Base-by-base conservation (phyloP, 1,140 invertebrate species). In the Trachymyrmex septentrionalis region DNA sequence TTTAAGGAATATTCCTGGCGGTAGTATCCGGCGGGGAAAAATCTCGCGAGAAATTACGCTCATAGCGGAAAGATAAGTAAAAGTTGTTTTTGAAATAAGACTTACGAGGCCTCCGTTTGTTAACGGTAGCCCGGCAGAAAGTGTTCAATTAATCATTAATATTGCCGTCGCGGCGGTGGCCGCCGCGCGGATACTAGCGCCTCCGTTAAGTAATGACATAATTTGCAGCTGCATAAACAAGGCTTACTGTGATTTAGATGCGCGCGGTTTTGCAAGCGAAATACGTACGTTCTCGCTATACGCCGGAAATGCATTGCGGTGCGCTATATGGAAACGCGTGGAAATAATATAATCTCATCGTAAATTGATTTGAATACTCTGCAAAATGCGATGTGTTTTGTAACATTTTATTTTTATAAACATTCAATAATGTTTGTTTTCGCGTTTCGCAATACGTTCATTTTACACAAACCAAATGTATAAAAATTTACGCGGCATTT, bases 141-240 rank as follows among this genome's bases (percentile, higher is more conserved):
- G 63, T 67, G 61, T 76, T 81, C 76, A 71, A 88, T 88, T 88
- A 88, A 88, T 88, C 87, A 88, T 88, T 88, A 88, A 88, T 67
- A 87, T 85, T 38, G 81, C 78, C 30, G 55, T 21, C 10, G 34
- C 63, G 24, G 55, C 12, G 27, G 73, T 71, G 48, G 14, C 55
- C 63, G 57, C 59, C 21, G 34, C 24, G 19, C 9, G 64, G 34
- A n/a, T 30, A 59, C 44, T 21, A 21, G 59, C 72, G 64, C 64
- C 72, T 86, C 61, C 72, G 89, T 90, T 92, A 92, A 92, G 90
- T 92, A 94, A 93, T 94, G 92, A 92, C 92, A 90, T 91, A 92
- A 93, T 92, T 93, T 89, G 92, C 88, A 93, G 92, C 89, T 91
- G 91, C 90, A 93, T 94, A 94, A 93, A 92, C 92, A 93, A 90